Evolutionary conservation across 35 echinoderm and acorn worm species (phyloP), one percentile per base, ranked within the genome.

Genomic region (Heliocidaris tuberculata): DNA sequence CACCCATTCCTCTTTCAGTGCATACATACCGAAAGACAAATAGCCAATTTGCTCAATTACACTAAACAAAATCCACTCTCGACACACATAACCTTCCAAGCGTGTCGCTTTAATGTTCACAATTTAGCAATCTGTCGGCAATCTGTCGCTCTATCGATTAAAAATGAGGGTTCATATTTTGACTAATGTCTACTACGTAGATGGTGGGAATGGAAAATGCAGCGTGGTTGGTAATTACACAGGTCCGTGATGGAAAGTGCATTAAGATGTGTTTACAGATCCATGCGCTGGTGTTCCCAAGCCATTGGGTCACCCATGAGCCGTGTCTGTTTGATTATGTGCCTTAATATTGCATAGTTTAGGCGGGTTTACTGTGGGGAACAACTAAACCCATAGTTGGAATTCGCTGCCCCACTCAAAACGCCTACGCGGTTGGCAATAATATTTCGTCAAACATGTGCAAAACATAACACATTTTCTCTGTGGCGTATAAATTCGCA

Each of bases 241-340:
- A 89, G 16, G 15, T 5, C 31, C 32, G 31, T 42, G 31, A 47
- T 48, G 87, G 87, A 89, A 89, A 89, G 87, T 47, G 87, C 87
- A 89, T 89, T 89, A 89, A 89, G 32, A 89, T 89, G 87, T 89
- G 87, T 89, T 89, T 32, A 89, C 87, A 89, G 87, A 17, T 48
- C 17, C 87, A 15, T 32, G 32, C 31, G 24, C 47, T 89, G 87
- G 47, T 32, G 31, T 89, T 89, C 24, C 6, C 87, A 89, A 89
- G 6, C 87, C 87, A 32, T 89, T 89, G 87, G 32, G 87, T 89
- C 15, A 27, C 87, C 24, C 32, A 89, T 89, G 87, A 89, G 87
- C 87, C 87, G 87, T 89, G 87, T 42, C 87, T 48, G 87, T 89
- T 89, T 89, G 12, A 89, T 89, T 89, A 89, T 48, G 47, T 48